Percentiles rank a stretch among this genome's conserved stretches.
These are phyloP conservation scores for Calidris pugnax DNA, from an alignment of 2,113 vertebrate species.

Conservation along the genomic window DNA sequence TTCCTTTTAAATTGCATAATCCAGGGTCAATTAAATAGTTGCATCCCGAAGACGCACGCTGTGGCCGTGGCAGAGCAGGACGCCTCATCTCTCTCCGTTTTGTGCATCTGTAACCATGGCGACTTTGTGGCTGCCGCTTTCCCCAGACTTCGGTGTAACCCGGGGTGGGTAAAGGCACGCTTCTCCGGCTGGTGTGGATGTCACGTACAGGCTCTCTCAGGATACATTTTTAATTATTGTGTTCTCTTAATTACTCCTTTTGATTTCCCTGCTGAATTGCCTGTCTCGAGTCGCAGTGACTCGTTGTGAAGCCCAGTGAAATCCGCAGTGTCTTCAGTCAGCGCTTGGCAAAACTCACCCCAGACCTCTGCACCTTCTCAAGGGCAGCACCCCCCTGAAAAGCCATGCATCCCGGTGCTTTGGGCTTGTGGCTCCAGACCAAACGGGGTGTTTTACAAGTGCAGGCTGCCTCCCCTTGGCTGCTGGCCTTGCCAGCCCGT, in stretches of 20 bases:
- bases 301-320: conserved; percentile 21
- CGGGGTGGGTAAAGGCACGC: neutral
- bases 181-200: neutral
- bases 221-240: conserved; percentile 41
- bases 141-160: conserved; percentile 32
- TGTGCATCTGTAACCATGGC: conserved; percentile 73
- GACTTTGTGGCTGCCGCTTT: conserved; percentile 57
- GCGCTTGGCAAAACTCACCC: neutral
- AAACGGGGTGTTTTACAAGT: neutral
- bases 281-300: conserved; percentile 25
- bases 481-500: neutral
- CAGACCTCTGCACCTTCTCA: neutral
- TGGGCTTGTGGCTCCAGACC: neutral
- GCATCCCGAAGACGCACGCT: neutral
- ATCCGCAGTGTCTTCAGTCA: neutral
- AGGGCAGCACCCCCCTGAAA: neutral
- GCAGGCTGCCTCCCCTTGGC: neutral
- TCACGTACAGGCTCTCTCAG: conserved; percentile 20
- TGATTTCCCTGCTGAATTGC: conserved; percentile 53
- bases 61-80: neutral
- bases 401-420: neutral
- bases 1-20: neutral
- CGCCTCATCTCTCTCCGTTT: neutral
- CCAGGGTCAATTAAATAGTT: neutral
- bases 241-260: conserved; percentile 69